phyloP scores from a whole-genome alignment of 2,797 vertebrate genomes.

The Sardinella longiceps region DNA sequence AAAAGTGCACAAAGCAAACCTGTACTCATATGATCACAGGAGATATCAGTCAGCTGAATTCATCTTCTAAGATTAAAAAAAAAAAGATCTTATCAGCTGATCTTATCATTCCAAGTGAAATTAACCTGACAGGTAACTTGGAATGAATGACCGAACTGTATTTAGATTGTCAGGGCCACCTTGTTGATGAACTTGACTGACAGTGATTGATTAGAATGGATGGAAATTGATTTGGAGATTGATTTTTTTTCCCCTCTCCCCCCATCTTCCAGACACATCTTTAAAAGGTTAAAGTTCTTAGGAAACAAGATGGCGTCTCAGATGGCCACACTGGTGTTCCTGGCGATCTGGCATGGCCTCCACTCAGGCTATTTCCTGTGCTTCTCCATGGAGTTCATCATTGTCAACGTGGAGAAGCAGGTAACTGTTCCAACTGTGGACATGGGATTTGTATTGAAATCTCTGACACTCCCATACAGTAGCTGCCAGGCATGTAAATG shows the following conservation, averaged over 20 bases:
- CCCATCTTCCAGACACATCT: constrained; percentile 81
- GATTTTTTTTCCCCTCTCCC: background rate
- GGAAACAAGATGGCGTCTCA: constrained; percentile 93
- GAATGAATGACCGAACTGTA: background rate
- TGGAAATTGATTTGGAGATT: background rate
- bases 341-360: constrained; percentile 93
- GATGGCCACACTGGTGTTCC: constrained; percentile 84
- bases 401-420: constrained; percentile 91
- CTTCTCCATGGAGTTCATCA: constrained; percentile 96
- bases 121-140: no score
- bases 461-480: background rate
- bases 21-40: constrained; percentile 35
- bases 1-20: no score
- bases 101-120: no score
- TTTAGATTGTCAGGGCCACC: background rate
- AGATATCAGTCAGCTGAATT: constrained; percentile 10
- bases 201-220: background rate
- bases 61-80: background rate
- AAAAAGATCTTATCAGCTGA: no score
- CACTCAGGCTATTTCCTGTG: constrained; percentile 96
- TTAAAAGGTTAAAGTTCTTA: constrained; percentile 93
- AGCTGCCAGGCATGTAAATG: background rate
- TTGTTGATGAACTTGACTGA: background rate
- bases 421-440: constrained; percentile 63
- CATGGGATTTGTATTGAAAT: background rate